These are phyloP conservation scores for Oopsacas minuta DNA, from an alignment of 37 sponge, comb jelly and placozoan species.

Conservation along the genomic window DNA sequence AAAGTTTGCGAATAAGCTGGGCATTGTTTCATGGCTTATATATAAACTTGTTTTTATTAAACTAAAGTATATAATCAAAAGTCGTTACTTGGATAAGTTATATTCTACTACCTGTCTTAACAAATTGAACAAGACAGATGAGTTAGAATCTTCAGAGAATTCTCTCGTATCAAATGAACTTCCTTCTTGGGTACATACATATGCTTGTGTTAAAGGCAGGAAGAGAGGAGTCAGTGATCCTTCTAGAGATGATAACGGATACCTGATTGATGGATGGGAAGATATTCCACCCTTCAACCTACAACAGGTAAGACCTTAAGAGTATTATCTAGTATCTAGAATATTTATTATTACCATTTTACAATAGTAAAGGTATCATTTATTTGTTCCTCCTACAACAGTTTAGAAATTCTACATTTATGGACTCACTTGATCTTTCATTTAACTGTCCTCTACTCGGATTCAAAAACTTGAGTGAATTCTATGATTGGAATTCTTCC, in stretches of 20 bases:
- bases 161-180: not conserved
- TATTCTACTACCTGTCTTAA: no score
- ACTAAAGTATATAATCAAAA: not conserved
- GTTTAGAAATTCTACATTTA: not conserved
- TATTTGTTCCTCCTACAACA: not conserved
- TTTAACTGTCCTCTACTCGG: not conserved
- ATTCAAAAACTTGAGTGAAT: not conserved
- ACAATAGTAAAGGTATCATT: not conserved
- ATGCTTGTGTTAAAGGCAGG: not conserved
- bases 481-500: not conserved
- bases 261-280: not conserved
- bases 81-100: not conserved
- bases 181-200: not conserved
- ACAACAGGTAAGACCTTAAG: not conserved
- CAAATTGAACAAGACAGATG: no score
- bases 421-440: not conserved
- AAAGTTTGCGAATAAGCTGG: constrained; percentile 5
- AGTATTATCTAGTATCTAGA: no score
- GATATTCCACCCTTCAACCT: not conserved
- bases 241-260: not conserved
- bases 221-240: not conserved
- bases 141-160: not conserved
- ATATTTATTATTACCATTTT: not conserved
- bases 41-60: not conserved
- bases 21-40: not conserved